Conservation (phyloP, 2,888 invertebrate species). For the Cheilosia scutellata region DNA sequence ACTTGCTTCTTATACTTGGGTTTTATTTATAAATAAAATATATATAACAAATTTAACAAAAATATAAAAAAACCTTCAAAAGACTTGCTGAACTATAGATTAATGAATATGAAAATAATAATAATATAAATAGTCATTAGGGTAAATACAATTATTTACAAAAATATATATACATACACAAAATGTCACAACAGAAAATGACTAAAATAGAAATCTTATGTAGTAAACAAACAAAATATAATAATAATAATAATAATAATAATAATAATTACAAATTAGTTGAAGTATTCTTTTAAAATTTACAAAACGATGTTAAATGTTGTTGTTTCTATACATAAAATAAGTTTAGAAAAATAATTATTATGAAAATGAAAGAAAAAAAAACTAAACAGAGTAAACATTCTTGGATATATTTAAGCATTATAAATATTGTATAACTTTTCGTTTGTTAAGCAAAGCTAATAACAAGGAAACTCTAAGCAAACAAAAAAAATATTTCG, state of each 20-base stretch:
- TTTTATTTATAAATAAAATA: constrained; percentile 12
- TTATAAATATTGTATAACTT: constrained; percentile 57
- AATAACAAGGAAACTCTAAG: constrained; percentile 38
- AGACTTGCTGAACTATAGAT: constrained; percentile 75
- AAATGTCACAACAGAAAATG: constrained; percentile 25
- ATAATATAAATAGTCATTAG: constrained; percentile 46
- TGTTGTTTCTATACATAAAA: constrained; percentile 75
- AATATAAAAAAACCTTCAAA: constrained; percentile 61
- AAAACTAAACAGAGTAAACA: constrained; percentile 33
- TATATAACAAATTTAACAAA: constrained; percentile 26
- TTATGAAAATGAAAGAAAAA: constrained; percentile 31
- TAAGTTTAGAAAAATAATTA: constrained; percentile 35
- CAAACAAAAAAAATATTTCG: constrained; percentile 53
- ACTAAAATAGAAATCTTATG: constrained; percentile 22
- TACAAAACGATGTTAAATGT: constrained; percentile 73
- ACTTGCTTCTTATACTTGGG: background rate
- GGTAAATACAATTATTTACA: constrained; percentile 75
- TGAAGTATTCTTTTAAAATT: constrained; percentile 71
- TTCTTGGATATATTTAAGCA: constrained; percentile 69
- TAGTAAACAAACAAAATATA: constrained; percentile 36
- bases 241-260: constrained; percentile 29
- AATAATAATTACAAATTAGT: constrained; percentile 38
- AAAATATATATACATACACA: constrained; percentile 58
- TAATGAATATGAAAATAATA: constrained; percentile 49
- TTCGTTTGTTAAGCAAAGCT: constrained; percentile 63